Base-by-base conservation (phyloP, 2,888 invertebrate species). In the Miltochrista miniata region DNA sequence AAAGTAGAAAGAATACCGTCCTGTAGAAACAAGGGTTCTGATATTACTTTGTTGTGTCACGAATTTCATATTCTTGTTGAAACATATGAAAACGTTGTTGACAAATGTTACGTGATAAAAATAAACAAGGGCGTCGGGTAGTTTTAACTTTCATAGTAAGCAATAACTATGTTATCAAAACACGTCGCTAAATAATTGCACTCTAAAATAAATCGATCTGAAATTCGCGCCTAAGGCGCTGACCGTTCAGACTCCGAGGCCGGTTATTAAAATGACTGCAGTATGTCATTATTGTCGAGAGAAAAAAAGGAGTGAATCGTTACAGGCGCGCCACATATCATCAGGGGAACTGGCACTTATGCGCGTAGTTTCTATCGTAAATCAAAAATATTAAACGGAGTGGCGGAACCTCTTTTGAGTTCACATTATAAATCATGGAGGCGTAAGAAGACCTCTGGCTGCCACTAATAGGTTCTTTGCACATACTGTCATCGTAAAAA, bases 321-420 rank as follows among this genome's bases (percentile, higher is more conserved):
- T 84, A 84, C 86, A 83, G 78, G 71, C 82, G 76, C 79, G 84
- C 88, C 74, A 88, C 90, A 90, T 89, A 90, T 90, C 90, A 90
- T 86, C 83, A 81, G 59, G 72, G 76, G 80, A 85, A 83, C 86
- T 87, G 87, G 89, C 85, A 86, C 85, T 89, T 90, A 89, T 83
- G 80, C 83, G 81, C 79, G 85, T 87, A 87, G 88, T 88, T 87
- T 88, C 89, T 87, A 87, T 87, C 90, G 88, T 91, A 91, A 91
- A 91, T 91, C 91, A 91, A 90, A 89, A 82, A 91, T 91, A 91
- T 91, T 91, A 91, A 91, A 90, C 86, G 82, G 84, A 82, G 87
- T 84, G 87, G 87, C 84, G 87, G 90, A 87, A 89, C 90, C 90
- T 91, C 90, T 89, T 90, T 89, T 81, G 81, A 89, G 90, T 89